phyloP scores from a whole-genome alignment of 2,113 vertebrate species.

The Megalops atlanticus region DNA sequence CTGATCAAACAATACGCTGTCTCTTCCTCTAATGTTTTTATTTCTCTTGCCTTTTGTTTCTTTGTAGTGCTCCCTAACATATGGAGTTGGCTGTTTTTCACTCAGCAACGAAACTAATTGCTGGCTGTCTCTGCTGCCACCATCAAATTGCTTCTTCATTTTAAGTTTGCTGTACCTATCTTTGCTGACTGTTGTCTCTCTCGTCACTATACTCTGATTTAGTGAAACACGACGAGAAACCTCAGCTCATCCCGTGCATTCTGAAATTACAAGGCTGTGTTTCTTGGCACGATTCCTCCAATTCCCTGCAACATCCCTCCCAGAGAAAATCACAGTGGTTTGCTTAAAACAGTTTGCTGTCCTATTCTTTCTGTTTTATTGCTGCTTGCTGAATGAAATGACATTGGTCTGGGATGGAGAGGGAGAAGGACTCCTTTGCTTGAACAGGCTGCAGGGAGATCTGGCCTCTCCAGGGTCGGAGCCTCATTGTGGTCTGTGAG shows the following conservation, averaged over 20 bases:
- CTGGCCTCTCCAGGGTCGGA: too few relatives aligned
- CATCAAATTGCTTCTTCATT: not conserved
- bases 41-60: not conserved
- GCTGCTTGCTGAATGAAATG: not conserved
- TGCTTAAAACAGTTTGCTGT: not conserved
- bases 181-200: not conserved
- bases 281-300: not conserved
- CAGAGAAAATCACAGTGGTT: not conserved
- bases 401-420: not conserved
- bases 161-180: not conserved
- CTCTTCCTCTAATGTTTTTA: not conserved
- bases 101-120: not conserved
- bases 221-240: not conserved
- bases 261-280: not conserved
- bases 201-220: not conserved
- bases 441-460: too few relatives aligned
- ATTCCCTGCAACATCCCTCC: not conserved
- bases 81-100: too few relatives aligned
- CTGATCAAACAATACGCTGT: not conserved
- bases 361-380: not conserved
- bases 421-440: not conserved
- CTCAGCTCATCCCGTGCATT: not conserved
- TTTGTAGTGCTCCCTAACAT: too few relatives aligned
- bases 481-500: too few relatives aligned
- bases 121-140: not conserved